Base-by-base conservation (phyloP, 2,888 invertebrate genomes). In the Hypomecis punctinalis region DNA sequence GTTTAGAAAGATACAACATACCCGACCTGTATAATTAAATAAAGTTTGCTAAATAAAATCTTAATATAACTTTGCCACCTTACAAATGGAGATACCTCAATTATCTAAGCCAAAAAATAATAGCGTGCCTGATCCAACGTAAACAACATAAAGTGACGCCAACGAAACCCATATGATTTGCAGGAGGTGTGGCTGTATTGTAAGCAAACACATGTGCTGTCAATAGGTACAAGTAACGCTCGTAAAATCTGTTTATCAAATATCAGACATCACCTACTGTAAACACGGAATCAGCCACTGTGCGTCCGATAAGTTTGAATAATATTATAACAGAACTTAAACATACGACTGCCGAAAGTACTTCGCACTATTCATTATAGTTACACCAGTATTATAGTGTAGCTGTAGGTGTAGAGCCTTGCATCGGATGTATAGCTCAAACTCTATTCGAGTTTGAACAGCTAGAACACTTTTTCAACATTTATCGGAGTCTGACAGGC, bases 231-330 rank as follows among this genome's bases (percentile, higher is more conserved):
- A 62, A 63, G 33, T 63, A 58, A 47, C 52, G 54, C 37, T 58
- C 58, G 66, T 68, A 69, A 68, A 72, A 69, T 65, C 53, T 72
- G 73, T 73, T 73, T 71, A 68, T 67, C 63, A 62, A 66, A 71
- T 57, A 59, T 58, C 61, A 68, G 52, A 64, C 66, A 72, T 62
- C 45, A 53, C 57, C 61, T 51, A 58, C 61, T 68, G 62, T 71
- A 70, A 71, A 73, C 69, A 71, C 54, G 56, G 62, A 53, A 63
- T 55, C 43, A 61, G 47, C 13, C 65, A 63, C 46, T 23, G 23
- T 23, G 3, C 23, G 23, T 23, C 23, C 36, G 52, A 23, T 53
- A 46, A 52, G 36, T 52, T 65, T 53, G 37, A 57, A 64, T 46
- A 63, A 46, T 47, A 61, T 61, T 54, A 23, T 48, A 39, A 51